Base-by-base conservation (phyloP, 2,888 invertebrate genomes). In the Timema cristinae region DNA sequence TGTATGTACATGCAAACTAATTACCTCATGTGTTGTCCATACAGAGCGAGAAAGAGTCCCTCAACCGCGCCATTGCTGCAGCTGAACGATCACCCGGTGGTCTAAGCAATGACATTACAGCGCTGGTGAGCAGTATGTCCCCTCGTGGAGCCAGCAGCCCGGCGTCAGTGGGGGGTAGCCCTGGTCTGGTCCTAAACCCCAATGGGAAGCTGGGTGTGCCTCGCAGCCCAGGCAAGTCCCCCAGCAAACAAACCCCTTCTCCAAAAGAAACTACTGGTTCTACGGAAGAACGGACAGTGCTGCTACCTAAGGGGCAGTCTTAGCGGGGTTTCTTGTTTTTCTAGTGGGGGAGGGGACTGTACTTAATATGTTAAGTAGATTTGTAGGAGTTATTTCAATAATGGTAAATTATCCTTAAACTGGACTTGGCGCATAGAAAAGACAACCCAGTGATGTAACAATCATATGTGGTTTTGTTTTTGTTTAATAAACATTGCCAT, bases 221-320 rank as follows among this genome's bases (percentile, higher is more conserved):
- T 47, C 63, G 47, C 47, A 13, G 56, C 49, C 54, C 50, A 15
- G 71, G 68, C 16, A 59, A 68, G 50, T 47, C 32, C 49, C 67
- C 56, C n/a, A 10, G 50, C n/a, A 11, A 47, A 47, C 51, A 51
- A 32, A 32, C 32, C 32, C 32, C 32, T 32, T 32, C 32, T 59
- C 32, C 52, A 7, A 72, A 54, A 51, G 68, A 69, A 13, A 51
- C 54, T 13, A 49, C 13, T 9, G 54, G n/a, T 47, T 49, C 49
- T 49, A 16, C 16, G 6, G 72, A 72, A 59, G 72, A 72, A 66
- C 67, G 72, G 72, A 72, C 69, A 51, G 69, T 72, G 50, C 66
- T 72, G 13, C 67, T 72, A 9, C 69, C 72, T 6, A 50, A 52
- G 48, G 52, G 32, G 32, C 32, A 32, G 32, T 32, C 32, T 32